phyloP scores from a whole-genome alignment of 2,113 vertebrate genomes.

The Regulus satrapa region DNA sequence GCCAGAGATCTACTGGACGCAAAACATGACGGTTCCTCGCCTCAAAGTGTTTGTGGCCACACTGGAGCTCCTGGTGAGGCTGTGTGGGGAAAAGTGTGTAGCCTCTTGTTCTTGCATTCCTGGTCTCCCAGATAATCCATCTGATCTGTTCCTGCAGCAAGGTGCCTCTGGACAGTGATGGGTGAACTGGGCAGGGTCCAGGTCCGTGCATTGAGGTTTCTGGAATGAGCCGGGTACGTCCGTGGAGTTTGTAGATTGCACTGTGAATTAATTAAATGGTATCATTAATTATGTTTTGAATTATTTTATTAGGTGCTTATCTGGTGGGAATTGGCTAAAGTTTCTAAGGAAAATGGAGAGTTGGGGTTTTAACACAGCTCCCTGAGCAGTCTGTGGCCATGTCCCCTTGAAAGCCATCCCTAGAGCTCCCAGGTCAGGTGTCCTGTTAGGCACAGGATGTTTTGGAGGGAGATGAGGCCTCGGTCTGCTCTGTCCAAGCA shows the following conservation, averaged over 20 bases:
- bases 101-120: background rate
- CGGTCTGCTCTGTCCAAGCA: fast-evolving
- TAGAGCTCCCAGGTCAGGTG: background rate
- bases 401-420: background rate
- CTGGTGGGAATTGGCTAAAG: background rate
- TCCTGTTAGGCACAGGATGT: background rate
- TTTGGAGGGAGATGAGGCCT: background rate
- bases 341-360: background rate
- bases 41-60: fast-evolving
- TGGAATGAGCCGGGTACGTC: fast-evolving
- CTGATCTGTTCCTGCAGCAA: background rate
- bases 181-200: background rate
- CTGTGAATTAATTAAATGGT: background rate
- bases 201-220: background rate
- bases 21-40: background rate
- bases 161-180: background rate
- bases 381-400: background rate
- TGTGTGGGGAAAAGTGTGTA: fast-evolving
- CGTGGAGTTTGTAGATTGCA: background rate
- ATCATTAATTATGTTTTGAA: background rate
- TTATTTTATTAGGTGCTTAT: background rate
- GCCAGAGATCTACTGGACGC: background rate
- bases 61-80: background rate
- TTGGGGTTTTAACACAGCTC: background rate
- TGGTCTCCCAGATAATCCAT: background rate